These are phyloP conservation scores for Spodoptera exigua DNA, from an alignment of 2,888 invertebrate species.

Conservation along the genomic window DNA sequence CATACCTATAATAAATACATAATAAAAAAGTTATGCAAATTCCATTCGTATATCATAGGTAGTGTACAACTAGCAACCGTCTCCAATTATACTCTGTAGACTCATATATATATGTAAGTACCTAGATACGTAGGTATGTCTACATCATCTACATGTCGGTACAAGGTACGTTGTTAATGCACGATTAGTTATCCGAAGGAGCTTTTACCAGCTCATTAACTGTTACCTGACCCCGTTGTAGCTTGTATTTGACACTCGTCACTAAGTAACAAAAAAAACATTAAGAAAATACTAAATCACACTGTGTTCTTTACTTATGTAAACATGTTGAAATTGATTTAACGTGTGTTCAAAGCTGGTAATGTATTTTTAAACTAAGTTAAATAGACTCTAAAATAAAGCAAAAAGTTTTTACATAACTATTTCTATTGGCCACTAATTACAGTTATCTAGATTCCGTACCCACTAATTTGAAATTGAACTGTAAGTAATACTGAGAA, in stretches of 20 bases:
- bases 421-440: no score
- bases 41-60: no score
- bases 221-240: constrained; percentile 80
- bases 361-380: no score
- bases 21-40: no score
- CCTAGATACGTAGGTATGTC: constrained; percentile 8
- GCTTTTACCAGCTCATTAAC: constrained; percentile 85
- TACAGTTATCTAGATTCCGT: constrained; percentile 9
- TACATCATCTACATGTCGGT: constrained; percentile 30
- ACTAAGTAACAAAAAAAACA: constrained; percentile 58
- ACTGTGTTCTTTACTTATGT: constrained; percentile 3
- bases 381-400: no score
- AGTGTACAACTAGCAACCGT: no score
- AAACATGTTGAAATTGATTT: neutral
- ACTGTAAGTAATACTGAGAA: constrained; percentile 11
- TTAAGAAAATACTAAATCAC: constrained; percentile 29
- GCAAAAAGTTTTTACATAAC: no score
- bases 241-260: constrained; percentile 72
- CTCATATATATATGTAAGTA: constrained; percentile 29
- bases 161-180: constrained; percentile 46
- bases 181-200: constrained; percentile 71
- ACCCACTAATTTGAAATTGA: constrained; percentile 8
- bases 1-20: no score
- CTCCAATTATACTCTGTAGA: no score
- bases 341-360: no score